Conservation (phyloP, 30 jellyfish, hydroid and myxozoan genomes). For the Rhopilema esculentum region DNA sequence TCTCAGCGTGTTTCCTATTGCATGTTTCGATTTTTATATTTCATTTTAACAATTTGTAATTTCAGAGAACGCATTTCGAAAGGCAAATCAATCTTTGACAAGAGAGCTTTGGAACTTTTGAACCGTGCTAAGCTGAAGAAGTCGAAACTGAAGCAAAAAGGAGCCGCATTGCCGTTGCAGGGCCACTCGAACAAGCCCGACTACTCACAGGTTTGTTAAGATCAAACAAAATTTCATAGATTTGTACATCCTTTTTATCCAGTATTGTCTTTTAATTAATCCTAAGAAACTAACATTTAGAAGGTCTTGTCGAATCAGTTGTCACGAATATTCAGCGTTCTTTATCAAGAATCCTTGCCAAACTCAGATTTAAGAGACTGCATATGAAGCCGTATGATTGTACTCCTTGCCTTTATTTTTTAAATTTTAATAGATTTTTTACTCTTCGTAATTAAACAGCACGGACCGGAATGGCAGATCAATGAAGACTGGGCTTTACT, state of each 20-base stretch:
- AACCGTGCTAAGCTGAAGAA: conserved; percentile 94
- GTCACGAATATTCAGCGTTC: too few relatives aligned
- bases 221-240: too few relatives aligned
- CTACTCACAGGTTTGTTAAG: conserved; percentile 86
- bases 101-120: conserved; percentile 94
- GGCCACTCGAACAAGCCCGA: conserved; percentile 79
- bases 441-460: conserved; percentile 63
- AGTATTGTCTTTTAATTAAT: too few relatives aligned
- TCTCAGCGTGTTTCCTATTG: too few relatives aligned
- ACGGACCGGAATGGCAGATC: conserved; percentile 98
- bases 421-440: not conserved
- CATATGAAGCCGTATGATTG: too few relatives aligned
- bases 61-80: conserved; percentile 84
- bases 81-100: conserved; percentile 93
- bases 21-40: too few relatives aligned
- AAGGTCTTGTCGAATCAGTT: too few relatives aligned
- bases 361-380: too few relatives aligned
- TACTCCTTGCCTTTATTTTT: not conserved
- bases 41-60: not conserved
- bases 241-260: too few relatives aligned
- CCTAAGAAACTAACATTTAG: too few relatives aligned
- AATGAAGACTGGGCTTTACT: conserved; percentile 97
- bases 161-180: conserved; percentile 78
- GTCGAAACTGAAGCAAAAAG: conserved; percentile 93
- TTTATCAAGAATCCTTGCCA: too few relatives aligned